A percentile compares a stretch with the other conserved stretches of the same genome.
Evolutionary conservation across 2,113 vertebrate species (phyloP).

Genomic region (Epinephelus cyanopodus): DNA sequence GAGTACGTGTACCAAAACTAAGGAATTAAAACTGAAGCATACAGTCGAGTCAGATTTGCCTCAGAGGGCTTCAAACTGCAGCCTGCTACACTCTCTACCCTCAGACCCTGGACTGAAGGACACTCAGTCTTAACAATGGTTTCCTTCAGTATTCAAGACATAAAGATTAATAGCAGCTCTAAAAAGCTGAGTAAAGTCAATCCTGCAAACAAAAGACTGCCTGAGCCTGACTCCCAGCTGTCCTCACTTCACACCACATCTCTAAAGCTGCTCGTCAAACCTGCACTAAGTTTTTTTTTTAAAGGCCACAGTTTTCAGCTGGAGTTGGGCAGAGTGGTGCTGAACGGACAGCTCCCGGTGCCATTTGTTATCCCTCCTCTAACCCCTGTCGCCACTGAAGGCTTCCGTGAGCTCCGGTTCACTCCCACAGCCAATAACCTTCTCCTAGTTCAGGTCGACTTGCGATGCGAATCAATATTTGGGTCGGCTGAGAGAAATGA

Average conservation of each 20-base stretch:
- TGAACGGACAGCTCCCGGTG: slow-evolving; percentile 57
- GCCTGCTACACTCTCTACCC: background rate
- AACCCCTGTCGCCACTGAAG: background rate
- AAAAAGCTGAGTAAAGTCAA: background rate
- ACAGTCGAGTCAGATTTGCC: background rate
- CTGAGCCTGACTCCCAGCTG: background rate
- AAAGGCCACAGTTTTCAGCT: slow-evolving; percentile 4
- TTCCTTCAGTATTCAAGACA: background rate
- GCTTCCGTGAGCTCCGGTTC: background rate
- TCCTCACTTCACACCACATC: background rate
- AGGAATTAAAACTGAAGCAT: too few relatives aligned
- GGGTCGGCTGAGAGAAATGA: slow-evolving; percentile 8
- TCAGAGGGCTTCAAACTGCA: background rate
- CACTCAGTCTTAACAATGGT: background rate
- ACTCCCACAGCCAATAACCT: slow-evolving; percentile 4
- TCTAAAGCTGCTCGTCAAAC: slow-evolving; percentile 15
- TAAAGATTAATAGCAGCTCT: background rate
- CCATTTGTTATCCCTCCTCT: slow-evolving; percentile 6
- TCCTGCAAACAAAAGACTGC: background rate
- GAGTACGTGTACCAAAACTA: too few relatives aligned
- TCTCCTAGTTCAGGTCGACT: slow-evolving; percentile 25
- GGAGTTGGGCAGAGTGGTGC: slow-evolving; percentile 47
- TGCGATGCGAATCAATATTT: slow-evolving; percentile 32
- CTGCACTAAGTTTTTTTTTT: slow-evolving; percentile 27
- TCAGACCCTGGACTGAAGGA: background rate